Evolutionary conservation across 2,113 vertebrate species (phyloP).

Genomic region (Entomyzon cyanotis): DNA sequence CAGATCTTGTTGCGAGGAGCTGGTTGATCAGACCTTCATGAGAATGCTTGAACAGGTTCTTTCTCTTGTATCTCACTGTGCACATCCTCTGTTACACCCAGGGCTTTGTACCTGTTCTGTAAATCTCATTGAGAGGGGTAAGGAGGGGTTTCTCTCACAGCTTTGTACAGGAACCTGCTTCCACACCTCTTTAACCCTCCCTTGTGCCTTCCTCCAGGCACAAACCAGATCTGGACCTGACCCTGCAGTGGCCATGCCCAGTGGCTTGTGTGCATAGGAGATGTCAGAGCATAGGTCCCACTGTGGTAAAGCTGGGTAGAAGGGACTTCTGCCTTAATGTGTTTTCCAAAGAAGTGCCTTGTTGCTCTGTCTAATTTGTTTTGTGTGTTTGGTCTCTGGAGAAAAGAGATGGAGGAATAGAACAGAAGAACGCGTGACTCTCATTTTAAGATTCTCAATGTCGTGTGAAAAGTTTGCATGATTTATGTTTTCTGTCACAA

Average conservation of each 20-base stretch:
- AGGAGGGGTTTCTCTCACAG: background rate
- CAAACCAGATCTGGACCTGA: background rate
- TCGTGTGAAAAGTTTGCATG: background rate
- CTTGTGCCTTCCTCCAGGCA: background rate
- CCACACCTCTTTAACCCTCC: background rate
- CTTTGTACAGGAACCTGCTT: background rate
- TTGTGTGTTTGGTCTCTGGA: background rate
- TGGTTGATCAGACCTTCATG: background rate
- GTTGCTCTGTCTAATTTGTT: background rate
- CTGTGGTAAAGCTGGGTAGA: background rate
- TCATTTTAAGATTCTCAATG: background rate
- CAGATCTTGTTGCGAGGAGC: background rate
- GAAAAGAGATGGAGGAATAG: background rate
- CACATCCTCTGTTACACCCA: rapidly evolving
- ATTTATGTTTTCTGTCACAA: background rate
- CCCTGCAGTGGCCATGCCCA: too few relatives aligned
- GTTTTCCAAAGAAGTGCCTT: background rate
- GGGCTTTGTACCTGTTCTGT: background rate
- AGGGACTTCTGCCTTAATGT: background rate
- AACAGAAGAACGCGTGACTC: background rate
- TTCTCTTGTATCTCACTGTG: background rate
- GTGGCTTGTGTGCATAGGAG: background rate
- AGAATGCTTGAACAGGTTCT: background rate
- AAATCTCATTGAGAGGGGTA: background rate
- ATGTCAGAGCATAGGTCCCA: background rate